Base-by-base conservation (phyloP, 2,888 invertebrate species). In the Odontomyia ornata region DNA sequence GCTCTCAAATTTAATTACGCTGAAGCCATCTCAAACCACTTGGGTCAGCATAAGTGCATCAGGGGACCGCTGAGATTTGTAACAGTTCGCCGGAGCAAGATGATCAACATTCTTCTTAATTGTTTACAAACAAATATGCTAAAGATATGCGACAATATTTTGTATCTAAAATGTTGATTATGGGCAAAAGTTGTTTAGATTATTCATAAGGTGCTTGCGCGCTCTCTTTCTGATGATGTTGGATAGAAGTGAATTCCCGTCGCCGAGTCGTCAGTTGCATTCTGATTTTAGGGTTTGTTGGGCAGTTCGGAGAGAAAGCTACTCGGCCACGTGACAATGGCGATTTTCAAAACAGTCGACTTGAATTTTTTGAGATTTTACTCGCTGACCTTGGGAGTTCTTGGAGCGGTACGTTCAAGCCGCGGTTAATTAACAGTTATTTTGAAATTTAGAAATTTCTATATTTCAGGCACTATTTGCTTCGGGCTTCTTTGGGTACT, bases 71-170 rank as follows among this genome's bases (percentile, higher is more conserved):
- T 36, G 36, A 36, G 9, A 36, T 36, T n/a, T 9, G 36, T 36
- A 36, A 36, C 36, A 15, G 7, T 52, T 18, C 52, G 43, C 13
- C 43, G n/a, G 13, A 18, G 18, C 52, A 52, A n/a, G 52, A 36
- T 15, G 52, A 9, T 52, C 4, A 52, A 52, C 52, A 60, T 60
- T 60, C 60, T 25, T 23, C 60, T 18, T 21, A 21, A 60, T 60
- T 60, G 60, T 60, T 60, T 60, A 60, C 25, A 60, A 60, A 60
- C 60, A 60, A 60, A 60, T 60, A 23, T 60, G 60, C 5, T 25
- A 13, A 25, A 25, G 1, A 60, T 25, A 25, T 60, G 52, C 18
- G 52, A 52, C 52, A 52, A 52, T n/a, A 52, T 52, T 36, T 52
- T 52, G 52, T 52, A 18, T 52, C 18, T 52, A 52, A 15, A n/a